phyloP scores from a whole-genome alignment of 2,113 vertebrate species.

The Talpa occidentalis region DNA sequence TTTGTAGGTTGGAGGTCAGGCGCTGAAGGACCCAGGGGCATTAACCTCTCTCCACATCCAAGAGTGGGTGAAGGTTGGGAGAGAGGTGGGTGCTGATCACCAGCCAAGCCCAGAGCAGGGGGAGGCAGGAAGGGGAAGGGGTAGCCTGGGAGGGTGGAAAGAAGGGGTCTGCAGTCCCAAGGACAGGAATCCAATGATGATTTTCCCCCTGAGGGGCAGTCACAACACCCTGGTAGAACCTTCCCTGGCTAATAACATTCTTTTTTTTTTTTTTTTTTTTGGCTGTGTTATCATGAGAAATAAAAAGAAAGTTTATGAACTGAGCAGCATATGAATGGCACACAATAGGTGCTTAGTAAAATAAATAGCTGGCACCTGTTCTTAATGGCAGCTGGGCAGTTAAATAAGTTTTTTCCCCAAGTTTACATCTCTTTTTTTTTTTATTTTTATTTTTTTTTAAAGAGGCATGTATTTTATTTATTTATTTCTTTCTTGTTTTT shows the following conservation, averaged over 20 bases:
- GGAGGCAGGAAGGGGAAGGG: background rate
- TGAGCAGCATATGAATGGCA: background rate
- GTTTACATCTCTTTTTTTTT: no score
- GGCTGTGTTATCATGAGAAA: background rate
- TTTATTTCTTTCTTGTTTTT: no score
- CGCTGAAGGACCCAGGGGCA: background rate
- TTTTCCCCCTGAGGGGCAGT: background rate
- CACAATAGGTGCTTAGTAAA: background rate
- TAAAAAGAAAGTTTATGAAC: background rate
- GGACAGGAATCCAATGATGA: background rate
- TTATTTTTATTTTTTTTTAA: no score
- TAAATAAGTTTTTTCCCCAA: background rate
- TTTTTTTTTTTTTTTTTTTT: no score
- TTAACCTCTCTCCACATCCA: background rate
- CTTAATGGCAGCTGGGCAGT: background rate
- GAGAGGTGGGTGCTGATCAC: background rate
- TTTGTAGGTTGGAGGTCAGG: no score
- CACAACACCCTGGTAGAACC: background rate
- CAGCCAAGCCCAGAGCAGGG: background rate
- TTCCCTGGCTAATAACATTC: background rate
- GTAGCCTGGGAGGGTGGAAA: background rate
- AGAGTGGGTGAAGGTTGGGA: background rate
- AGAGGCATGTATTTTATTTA: no score
- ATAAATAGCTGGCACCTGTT: background rate
- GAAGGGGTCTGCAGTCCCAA: accelerated